These are phyloP conservation scores for Eremobia ochroleuca DNA, from an alignment of 2,888 invertebrate genomes.

Conservation along the genomic window DNA sequence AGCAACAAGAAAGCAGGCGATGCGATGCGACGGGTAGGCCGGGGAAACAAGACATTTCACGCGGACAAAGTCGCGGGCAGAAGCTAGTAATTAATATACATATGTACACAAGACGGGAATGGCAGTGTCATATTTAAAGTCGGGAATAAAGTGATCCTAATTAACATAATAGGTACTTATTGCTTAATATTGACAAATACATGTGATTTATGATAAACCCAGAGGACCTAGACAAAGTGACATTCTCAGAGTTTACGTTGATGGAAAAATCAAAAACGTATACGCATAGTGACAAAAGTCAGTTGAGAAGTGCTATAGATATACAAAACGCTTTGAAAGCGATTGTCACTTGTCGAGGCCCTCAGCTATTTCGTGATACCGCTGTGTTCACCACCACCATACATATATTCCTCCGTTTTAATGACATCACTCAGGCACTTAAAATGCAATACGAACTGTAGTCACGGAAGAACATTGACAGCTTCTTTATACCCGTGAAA, in stretches of 20 bases:
- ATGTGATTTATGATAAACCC: neutral
- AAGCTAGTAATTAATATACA: neutral
- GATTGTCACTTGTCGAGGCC: neutral
- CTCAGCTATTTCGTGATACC: neutral
- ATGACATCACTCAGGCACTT: neutral
- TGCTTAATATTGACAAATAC: neutral
- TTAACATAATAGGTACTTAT: neutral
- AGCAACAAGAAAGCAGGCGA: no score
- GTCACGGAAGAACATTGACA: neutral
- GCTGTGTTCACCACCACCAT: no score
- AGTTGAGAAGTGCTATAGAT: neutral
- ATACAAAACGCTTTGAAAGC: neutral
- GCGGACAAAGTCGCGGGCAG: no score
- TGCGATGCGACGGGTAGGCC: no score
- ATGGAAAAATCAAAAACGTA: neutral
- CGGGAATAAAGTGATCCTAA: no score
- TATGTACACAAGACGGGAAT: neutral
- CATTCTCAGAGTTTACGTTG: neutral
- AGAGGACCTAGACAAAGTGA: neutral
- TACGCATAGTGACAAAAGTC: neutral
- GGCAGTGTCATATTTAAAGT: neutral
- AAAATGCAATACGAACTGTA: neutral
- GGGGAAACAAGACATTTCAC: no score
- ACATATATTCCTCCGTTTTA: neutral
- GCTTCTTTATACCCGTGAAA: conserved; percentile 1